Evolutionary conservation across 1,140 invertebrate genomes (phyloP).

Genomic region (Rhagoletis pomonella): DNA sequence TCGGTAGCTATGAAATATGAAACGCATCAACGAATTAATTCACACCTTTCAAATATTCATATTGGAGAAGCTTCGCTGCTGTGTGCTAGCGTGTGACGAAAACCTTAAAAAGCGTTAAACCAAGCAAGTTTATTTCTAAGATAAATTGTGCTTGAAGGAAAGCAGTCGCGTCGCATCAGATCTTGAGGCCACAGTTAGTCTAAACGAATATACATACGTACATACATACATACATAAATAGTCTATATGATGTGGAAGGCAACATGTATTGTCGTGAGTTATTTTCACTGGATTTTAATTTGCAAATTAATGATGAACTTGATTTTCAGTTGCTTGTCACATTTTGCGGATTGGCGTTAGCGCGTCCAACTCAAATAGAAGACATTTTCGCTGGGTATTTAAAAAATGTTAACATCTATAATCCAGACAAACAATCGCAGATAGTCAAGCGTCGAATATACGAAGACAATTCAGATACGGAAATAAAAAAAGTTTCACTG

Average conservation of each 20-base stretch:
- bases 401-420: constrained; percentile 10
- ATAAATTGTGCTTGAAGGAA: constrained; percentile 26
- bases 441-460: constrained; percentile 67
- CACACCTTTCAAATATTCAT: not conserved
- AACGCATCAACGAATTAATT: not conserved
- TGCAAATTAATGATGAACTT: not conserved
- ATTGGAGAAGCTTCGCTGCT: constrained; percentile 25
- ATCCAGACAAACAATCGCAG: constrained; percentile 58
- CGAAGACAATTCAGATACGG: constrained; percentile 61
- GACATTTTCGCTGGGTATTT: constrained; percentile 45
- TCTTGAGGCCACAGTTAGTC: not conserved
- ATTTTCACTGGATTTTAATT: not conserved
- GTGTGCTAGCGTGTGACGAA: not conserved
- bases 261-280: not conserved
- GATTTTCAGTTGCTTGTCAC: constrained; percentile 5
- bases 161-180: not conserved
- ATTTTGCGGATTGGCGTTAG: not conserved
- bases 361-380: not conserved
- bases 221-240: not conserved
- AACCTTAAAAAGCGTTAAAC: constrained; percentile 40
- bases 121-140: not conserved
- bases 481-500: constrained; percentile 68
- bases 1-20: not conserved
- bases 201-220: not conserved
- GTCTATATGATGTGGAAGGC: not conserved